phyloP scores from a whole-genome alignment of 2,113 vertebrate genomes.

The Malurus cyaneus region DNA sequence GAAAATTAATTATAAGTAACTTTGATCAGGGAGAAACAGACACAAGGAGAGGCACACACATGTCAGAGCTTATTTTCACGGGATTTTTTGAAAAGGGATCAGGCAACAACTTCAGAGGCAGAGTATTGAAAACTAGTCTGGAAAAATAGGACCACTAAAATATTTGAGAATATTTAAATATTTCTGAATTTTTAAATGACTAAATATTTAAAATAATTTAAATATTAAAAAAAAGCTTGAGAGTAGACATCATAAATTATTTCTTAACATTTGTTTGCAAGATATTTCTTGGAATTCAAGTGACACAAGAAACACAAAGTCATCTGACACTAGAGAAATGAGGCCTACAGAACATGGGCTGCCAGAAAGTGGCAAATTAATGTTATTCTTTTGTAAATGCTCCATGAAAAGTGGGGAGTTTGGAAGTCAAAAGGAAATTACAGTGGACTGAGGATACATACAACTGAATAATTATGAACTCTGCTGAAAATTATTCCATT shows the following conservation, averaged over 20 bases:
- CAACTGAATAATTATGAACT: conserved; percentile 3
- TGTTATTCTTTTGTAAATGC: neutral
- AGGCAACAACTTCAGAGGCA: neutral
- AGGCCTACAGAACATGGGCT: neutral
- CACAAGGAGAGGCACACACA: accelerated
- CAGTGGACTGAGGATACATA: neutral
- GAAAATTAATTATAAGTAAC: neutral
- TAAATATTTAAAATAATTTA: too few relatives aligned
- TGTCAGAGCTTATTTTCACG: neutral
- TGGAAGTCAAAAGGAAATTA: neutral
- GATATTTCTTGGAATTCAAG: neutral
- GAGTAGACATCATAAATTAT: neutral
- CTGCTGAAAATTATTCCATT: neutral
- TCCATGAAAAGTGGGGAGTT: neutral
- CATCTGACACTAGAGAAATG: neutral
- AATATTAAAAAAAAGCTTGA: neutral
- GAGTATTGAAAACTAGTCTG: neutral
- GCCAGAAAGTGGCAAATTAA: neutral
- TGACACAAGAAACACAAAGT: neutral
- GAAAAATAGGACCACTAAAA: neutral
- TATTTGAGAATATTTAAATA: neutral
- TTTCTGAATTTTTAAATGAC: too few relatives aligned
- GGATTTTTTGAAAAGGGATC: neutral
- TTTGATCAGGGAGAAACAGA: neutral
- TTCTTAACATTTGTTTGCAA: neutral